These are phyloP conservation scores for Sceloporus tristichus DNA, from an alignment of 2,113 vertebrate genomes.

Conservation along the genomic window DNA sequence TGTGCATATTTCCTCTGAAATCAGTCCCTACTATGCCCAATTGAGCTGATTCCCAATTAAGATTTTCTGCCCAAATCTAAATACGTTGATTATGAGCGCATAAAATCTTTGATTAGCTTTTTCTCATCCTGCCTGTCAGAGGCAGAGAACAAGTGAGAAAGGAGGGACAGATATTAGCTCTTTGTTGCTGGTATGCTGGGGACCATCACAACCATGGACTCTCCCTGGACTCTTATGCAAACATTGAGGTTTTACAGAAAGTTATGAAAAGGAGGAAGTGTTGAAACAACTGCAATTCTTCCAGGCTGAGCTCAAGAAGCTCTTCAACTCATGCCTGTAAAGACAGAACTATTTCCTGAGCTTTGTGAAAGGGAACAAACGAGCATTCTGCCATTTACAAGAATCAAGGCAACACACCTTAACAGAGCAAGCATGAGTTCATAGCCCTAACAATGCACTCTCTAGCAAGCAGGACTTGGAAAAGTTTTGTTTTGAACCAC, in stretches of 20 bases:
- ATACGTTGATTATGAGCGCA: neutral
- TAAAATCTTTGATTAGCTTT: neutral
- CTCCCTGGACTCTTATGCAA: conserved; percentile 26
- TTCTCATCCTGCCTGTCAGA: neutral
- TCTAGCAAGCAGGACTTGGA: no score
- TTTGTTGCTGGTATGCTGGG: conserved; percentile 27
- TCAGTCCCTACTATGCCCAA: neutral
- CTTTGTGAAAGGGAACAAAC: conserved; percentile 8
- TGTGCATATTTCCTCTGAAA: neutral
- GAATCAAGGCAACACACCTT: neutral
- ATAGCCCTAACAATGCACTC: neutral
- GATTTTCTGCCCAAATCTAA: neutral
- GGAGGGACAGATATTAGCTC: neutral
- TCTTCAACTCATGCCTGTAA: conserved; percentile 22
- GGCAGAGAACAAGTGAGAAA: neutral
- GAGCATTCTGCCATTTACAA: neutral
- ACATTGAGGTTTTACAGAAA: conserved; percentile 20
- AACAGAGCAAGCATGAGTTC: neutral
- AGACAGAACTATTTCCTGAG: conserved; percentile 29
- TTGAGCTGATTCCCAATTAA: neutral
- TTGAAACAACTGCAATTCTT: conserved; percentile 26
- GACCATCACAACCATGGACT: conserved; percentile 9
- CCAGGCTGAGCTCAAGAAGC: conserved; percentile 24
- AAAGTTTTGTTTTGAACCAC: no score
- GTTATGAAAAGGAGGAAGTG: conserved; percentile 40